Evolutionary conservation across 2,113 vertebrate species (phyloP).

Genomic region (Salvator merianae): DNA sequence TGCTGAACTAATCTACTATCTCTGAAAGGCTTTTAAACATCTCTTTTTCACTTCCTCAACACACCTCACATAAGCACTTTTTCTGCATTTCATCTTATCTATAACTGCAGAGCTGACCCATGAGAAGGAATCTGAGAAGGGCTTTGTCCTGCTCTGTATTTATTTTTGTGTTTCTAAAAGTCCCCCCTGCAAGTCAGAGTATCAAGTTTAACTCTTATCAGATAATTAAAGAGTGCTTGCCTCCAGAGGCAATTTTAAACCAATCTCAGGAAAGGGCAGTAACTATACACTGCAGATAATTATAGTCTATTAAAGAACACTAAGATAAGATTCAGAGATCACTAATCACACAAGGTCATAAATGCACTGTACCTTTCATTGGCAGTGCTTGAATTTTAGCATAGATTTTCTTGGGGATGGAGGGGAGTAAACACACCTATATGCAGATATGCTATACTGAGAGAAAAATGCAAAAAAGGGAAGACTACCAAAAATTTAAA

Average conservation of each 20-base stretch:
- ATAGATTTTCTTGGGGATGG: slow-evolving; percentile 34
- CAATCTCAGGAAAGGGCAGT: slow-evolving; percentile 70
- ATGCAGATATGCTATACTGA: slow-evolving; percentile 15
- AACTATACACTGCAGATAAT: slow-evolving; percentile 74
- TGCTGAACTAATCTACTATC: slow-evolving; percentile 38
- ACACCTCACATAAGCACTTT: background rate
- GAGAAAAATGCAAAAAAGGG: background rate
- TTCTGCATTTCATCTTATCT: slow-evolving; percentile 54
- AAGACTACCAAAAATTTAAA: slow-evolving; percentile 53
- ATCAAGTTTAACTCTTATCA: slow-evolving; percentile 74
- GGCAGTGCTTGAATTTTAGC: slow-evolving; percentile 63
- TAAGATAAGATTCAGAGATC: slow-evolving; percentile 74
- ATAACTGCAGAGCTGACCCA: slow-evolving; percentile 45
- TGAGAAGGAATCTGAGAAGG: slow-evolving; percentile 21
- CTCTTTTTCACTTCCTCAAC: background rate
- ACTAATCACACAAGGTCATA: slow-evolving; percentile 73
- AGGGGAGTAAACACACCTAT: background rate
- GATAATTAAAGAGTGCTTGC: slow-evolving; percentile 74
- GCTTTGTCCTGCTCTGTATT: slow-evolving; percentile 64
- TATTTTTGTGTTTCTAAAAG: slow-evolving; percentile 69
- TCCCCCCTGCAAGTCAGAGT: slow-evolving; percentile 53
- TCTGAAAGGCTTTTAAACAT: slow-evolving; percentile 43
- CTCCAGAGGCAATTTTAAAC: slow-evolving; percentile 73
- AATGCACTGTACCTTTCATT: slow-evolving; percentile 56
- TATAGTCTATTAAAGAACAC: slow-evolving; percentile 73